Evolutionary conservation across 2,113 vertebrate species (phyloP), one percentile per base, ranked within the genome.

Genomic region (Coptodon bakossiorum): DNA sequence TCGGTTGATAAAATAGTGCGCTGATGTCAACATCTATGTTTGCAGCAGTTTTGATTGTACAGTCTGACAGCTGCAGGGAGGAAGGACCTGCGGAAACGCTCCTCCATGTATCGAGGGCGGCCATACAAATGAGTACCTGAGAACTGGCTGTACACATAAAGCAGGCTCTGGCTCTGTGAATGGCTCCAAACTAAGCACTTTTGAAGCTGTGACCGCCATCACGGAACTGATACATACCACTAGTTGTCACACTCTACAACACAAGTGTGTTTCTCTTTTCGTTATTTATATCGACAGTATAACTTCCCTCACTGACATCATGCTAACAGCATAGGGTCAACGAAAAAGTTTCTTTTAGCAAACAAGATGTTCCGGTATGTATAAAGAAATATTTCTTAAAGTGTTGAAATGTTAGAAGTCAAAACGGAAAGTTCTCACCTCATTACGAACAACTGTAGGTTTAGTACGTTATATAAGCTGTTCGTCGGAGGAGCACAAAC

Each of bases 371-470:
- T 17, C 12, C n/a, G 7, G 11, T 14, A 73, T 17, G 43, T n/a
- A 31, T 76, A 7, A 48, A 19, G 3, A 43, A 3, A 22, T 13
- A 38, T n/a, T 3, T 3, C 1, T 24, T 68, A 3, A 4, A 17
- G 3, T 13, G 9, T 27, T 45, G 5, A 3, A 2, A 57, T 34
- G 1, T 29, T 40, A 22, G 3, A 22, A 13, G 2, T 9, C 2
- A 38, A 40, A n/a, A 14, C 17, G 3, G 1, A 34, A 9, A 36
- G 19, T 5, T 76, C 73, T 89, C 36, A 91, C 92, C 92, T 88
- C 89, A 93, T 91, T 56, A 10, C 6, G 34, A 38, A 6, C 1
- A 22, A 19, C 5, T 5, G 4, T 24, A n/a, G 3, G 3, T 13
- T 14, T 1, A 4, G 10, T 7, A 6, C 19, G 54, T 40, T 76